Conservation (phyloP, 2,888 invertebrate species). For the Agrotis clavis region DNA sequence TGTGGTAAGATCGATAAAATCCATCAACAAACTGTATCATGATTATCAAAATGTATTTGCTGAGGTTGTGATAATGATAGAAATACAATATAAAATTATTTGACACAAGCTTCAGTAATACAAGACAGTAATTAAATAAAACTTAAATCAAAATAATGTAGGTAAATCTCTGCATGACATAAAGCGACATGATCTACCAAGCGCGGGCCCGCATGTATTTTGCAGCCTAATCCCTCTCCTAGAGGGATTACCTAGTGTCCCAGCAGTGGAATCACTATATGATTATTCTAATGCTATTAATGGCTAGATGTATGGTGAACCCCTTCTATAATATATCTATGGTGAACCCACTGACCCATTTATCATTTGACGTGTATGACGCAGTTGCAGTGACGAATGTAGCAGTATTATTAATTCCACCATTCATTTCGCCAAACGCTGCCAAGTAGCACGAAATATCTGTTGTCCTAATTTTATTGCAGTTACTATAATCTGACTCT, state of each 20-base stretch:
- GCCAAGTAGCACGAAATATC: conserved; percentile 51
- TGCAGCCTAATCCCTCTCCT: not conserved
- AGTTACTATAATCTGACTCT: conserved; percentile 37
- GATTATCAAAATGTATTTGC: not conserved
- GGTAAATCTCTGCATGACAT: not conserved
- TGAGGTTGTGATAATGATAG: no score
- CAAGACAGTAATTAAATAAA: no score
- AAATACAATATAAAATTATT: no score
- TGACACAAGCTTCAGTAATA: no score
- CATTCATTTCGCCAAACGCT: conserved; percentile 55
- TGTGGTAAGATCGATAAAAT: not conserved
- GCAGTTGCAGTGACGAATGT: conserved; percentile 20
- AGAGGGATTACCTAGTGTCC: not conserved
- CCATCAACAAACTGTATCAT: not conserved
- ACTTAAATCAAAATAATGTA: no score
- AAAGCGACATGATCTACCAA: not conserved
- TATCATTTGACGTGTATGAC: conserved; percentile 39
- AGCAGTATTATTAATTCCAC: conserved; percentile 45
- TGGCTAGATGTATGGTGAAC: not conserved
- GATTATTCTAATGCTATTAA: not conserved
- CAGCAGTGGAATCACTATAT: not conserved
- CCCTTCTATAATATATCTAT: not conserved
- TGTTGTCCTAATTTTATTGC: conserved; percentile 44
- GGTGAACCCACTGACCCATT: conserved; percentile 30
- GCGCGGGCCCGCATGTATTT: not conserved